Evolutionary conservation across 2,888 invertebrate genomes (phyloP).

Genomic region (Tiliacea citrago): DNA sequence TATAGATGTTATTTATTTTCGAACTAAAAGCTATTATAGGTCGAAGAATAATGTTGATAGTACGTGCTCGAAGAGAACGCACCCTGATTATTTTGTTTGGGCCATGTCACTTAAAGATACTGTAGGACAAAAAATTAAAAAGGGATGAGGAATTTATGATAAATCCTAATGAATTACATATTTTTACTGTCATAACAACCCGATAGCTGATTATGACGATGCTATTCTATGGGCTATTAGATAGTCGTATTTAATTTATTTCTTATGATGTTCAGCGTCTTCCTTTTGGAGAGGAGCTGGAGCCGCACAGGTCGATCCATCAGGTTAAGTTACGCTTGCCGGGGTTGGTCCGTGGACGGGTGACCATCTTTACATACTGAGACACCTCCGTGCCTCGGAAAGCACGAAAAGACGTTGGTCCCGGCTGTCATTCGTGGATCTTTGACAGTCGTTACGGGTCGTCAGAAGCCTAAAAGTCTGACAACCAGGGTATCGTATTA

Average conservation of each 20-base stretch:
- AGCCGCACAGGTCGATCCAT: too few species aligned
- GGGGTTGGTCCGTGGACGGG: too few species aligned
- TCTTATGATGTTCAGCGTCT: too few species aligned
- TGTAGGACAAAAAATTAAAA: conserved; percentile 1
- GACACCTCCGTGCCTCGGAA: too few species aligned
- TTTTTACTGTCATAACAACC: conserved; percentile 1
- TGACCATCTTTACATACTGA: too few species aligned
- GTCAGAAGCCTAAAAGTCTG: too few species aligned
- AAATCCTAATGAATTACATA: conserved; percentile 2
- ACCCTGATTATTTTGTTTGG: conserved; percentile 49
- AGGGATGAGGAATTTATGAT: not conserved
- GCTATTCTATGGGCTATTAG: not conserved
- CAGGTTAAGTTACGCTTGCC: too few species aligned
- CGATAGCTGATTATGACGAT: not conserved
- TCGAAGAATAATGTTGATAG: conserved; percentile 13
- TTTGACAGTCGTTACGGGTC: too few species aligned
- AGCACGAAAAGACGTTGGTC: too few species aligned
- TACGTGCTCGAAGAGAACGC: conserved; percentile 47
- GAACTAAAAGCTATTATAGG: conserved; percentile 4
- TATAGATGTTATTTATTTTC: conserved; percentile 14
- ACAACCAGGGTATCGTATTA: too few species aligned
- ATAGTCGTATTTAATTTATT: not conserved
- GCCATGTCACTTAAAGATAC: conserved; percentile 8
- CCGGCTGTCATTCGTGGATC: too few species aligned
- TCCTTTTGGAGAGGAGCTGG: too few species aligned